Percentiles rank a stretch among this genome's conserved stretches.
Evolutionary conservation across 2,888 invertebrate genomes (phyloP).

Genomic region (Parthenolecanium corni): DNA sequence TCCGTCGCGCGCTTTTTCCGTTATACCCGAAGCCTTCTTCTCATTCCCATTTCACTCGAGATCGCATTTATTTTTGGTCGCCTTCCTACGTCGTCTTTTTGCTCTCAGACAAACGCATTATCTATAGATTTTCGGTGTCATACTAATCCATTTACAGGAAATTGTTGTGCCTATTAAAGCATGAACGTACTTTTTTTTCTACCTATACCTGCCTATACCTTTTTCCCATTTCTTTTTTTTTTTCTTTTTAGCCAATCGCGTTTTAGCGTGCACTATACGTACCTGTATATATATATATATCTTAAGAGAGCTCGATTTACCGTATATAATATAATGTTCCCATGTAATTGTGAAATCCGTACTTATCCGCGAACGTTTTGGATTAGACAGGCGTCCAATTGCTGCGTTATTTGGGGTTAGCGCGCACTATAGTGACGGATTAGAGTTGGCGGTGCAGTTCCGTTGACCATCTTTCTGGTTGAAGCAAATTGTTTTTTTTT

Average conservation of each 20-base stretch:
- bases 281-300: background rate
- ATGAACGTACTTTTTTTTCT: constrained; percentile 1
- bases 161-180: constrained; percentile 16
- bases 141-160: constrained; percentile 22
- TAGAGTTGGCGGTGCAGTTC: too few species aligned
- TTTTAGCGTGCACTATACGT: background rate
- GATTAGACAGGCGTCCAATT: background rate
- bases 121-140: background rate
- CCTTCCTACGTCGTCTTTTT: background rate
- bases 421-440: background rate
- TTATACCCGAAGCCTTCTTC: constrained; percentile 1
- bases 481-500: too few species aligned
- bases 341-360: constrained; percentile 20
- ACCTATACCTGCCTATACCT: background rate
- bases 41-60: background rate
- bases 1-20: background rate
- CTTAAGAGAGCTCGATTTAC: background rate
- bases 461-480: too few species aligned
- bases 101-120: too few species aligned
- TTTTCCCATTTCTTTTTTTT: background rate
- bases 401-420: background rate
- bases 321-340: constrained; percentile 15
- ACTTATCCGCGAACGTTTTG: constrained; percentile 11
- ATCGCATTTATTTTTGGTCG: constrained; percentile 6
- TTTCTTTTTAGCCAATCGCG: background rate